phyloP scores from a whole-genome alignment of 2,113 vertebrate species.

The Scatophagus argus region DNA sequence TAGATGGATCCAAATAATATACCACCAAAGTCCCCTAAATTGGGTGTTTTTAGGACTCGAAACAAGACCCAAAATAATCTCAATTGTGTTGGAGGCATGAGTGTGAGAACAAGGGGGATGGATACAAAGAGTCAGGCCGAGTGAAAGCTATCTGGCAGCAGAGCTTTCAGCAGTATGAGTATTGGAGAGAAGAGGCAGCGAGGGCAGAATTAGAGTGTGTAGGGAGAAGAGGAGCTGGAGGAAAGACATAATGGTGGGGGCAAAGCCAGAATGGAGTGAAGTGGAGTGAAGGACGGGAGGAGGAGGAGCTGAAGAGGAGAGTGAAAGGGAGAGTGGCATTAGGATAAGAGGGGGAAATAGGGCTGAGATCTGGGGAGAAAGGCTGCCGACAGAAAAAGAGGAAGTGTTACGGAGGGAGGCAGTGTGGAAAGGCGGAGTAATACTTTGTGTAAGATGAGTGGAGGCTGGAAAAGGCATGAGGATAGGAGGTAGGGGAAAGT shows the following conservation, averaged over 20 bases:
- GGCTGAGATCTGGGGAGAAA: slow-evolving; percentile 26
- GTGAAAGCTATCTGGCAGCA: slow-evolving; percentile 57
- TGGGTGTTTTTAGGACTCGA: slow-evolving; percentile 40
- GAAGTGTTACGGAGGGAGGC: slow-evolving; percentile 24
- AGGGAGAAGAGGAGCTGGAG: slow-evolving; percentile 58
- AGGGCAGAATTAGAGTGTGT: slow-evolving; percentile 67
- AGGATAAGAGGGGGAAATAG: slow-evolving; percentile 66
- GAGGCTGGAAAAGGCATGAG: slow-evolving; percentile 13
- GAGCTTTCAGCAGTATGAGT: slow-evolving; percentile 53
- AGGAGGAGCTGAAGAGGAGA: slow-evolving; percentile 56
- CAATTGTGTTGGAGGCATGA: slow-evolving; percentile 38
- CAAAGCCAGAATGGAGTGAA: slow-evolving; percentile 67
- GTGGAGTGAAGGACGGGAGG: slow-evolving; percentile 65
- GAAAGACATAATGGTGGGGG: slow-evolving; percentile 65
- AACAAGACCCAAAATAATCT: slow-evolving; percentile 46
- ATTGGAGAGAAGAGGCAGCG: slow-evolving; percentile 37
- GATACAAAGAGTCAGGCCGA: slow-evolving; percentile 63
- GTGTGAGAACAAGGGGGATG: slow-evolving; percentile 46
- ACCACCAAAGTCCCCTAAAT: slow-evolving; percentile 22
- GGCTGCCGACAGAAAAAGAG: slow-evolving; percentile 12
- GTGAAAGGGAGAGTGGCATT: slow-evolving; percentile 55
- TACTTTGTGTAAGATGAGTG: slow-evolving; percentile 38
- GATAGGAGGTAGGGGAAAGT: slow-evolving; percentile 26
- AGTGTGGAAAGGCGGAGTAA: slow-evolving; percentile 32
- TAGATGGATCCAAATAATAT: slow-evolving; percentile 29